Evolutionary conservation across 2,797 vertebrate genomes (phyloP).

Genomic region (Anolis apletophallus): DNA sequence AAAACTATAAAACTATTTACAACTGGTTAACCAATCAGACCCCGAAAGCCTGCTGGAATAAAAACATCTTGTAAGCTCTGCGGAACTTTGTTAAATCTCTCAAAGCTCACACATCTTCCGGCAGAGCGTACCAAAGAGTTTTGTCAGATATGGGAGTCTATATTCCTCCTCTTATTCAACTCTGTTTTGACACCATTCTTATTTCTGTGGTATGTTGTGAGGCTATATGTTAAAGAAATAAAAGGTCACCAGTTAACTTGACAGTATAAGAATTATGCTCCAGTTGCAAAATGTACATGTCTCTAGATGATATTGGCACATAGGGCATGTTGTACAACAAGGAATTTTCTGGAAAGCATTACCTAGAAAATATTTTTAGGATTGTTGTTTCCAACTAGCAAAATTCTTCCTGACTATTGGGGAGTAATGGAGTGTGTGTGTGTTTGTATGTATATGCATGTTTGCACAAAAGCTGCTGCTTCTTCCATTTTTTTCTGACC

Average conservation of each 20-base stretch:
- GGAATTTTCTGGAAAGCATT: not conserved
- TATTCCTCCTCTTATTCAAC: not conserved
- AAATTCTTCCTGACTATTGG: not conserved
- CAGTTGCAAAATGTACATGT: not conserved
- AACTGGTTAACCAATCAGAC: too few species aligned
- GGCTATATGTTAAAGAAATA: not conserved
- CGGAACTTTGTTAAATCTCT: too few species aligned
- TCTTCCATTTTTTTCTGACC: too few species aligned
- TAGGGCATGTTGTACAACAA: not conserved
- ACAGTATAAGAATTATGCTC: not conserved
- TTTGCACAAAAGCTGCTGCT: too few species aligned
- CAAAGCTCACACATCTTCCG: too few species aligned
- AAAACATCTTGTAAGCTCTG: too few species aligned
- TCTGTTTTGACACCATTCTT: not conserved
- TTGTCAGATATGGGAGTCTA: too few species aligned
- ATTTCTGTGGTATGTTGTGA: not conserved
- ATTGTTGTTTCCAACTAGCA: not conserved
- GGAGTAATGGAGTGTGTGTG: not conserved
- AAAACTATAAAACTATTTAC: too few species aligned
- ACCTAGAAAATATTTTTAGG: not conserved
- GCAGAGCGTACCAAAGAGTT: too few species aligned
- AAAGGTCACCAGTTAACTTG: not conserved
- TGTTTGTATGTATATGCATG: too few species aligned
- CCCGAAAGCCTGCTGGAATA: too few species aligned
- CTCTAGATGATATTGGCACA: not conserved